Evolutionary conservation across 1,140 invertebrate genomes (phyloP).

Genomic region (Cepaea nemoralis): DNA sequence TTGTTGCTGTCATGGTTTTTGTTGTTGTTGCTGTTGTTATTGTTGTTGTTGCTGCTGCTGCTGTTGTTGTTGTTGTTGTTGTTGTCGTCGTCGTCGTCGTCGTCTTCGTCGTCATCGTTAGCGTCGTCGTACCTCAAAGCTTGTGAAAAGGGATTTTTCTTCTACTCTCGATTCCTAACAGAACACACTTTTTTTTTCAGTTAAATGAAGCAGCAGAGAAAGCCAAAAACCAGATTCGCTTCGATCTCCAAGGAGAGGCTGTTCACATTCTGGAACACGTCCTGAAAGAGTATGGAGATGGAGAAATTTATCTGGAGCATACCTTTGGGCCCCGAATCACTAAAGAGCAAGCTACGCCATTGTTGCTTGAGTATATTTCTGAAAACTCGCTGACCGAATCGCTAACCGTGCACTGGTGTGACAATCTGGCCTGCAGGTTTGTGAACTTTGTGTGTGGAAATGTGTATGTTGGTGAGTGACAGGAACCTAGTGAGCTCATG

Average conservation of each 20-base stretch:
- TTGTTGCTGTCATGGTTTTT: no score
- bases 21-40: no score
- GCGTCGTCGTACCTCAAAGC: no score
- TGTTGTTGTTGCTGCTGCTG: no score
- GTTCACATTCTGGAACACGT: constrained; percentile 62
- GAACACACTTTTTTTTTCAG: constrained; percentile 59
- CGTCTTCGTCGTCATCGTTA: no score
- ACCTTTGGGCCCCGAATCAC: constrained; percentile 62
- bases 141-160: no score
- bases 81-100: no score
- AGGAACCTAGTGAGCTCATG: no score
- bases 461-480: no score
- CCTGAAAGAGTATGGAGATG: constrained; percentile 62
- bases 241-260: constrained; percentile 65
- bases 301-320: constrained; percentile 58
- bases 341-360: constrained; percentile 60
- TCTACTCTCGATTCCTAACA: constrained; percentile 17
- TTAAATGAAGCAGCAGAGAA: constrained; percentile 56
- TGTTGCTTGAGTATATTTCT: constrained; percentile 61
- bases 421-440: constrained; percentile 66
- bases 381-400: constrained; percentile 65
- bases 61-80: no score
- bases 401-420: constrained; percentile 66
- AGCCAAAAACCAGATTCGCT: constrained; percentile 59
- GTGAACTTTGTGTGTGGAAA: background rate